Evolutionary conservation across 2,113 vertebrate species (phyloP).

Genomic region (Eclectus roratus): DNA sequence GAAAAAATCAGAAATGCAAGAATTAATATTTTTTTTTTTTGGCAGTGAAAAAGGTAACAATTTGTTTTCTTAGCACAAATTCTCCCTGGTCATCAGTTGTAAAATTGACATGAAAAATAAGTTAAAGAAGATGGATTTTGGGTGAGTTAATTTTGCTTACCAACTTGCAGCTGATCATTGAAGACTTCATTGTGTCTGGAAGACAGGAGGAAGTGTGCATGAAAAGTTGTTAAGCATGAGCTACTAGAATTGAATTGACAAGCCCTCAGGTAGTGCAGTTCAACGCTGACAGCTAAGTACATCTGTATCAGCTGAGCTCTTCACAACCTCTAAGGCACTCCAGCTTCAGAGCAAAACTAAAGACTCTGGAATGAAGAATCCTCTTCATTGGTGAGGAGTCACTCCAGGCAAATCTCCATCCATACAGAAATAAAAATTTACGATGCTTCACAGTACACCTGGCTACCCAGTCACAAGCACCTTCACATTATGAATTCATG

Average conservation of each 20-base stretch:
- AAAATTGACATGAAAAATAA: background rate
- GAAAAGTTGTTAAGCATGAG: background rate
- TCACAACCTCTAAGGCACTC: background rate
- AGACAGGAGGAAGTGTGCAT: background rate
- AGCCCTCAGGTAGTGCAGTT: background rate
- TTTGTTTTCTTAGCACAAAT: background rate
- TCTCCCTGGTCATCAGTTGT: background rate
- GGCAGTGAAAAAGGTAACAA: background rate
- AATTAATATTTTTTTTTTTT: background rate
- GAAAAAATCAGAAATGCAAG: background rate
- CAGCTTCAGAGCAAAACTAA: background rate
- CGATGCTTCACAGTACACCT: background rate
- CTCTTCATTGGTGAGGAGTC: background rate
- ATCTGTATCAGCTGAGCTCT: rapidly evolving
- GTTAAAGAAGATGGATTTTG: background rate
- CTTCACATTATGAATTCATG: background rate
- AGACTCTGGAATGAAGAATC: background rate
- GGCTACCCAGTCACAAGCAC: background rate
- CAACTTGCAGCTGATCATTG: background rate
- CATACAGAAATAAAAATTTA: background rate
- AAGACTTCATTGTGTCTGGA: background rate
- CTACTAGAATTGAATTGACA: background rate
- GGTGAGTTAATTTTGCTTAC: background rate
- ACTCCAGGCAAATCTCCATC: background rate
- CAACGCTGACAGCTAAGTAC: rapidly evolving